Evolutionary conservation across 2,797 vertebrate species (phyloP).

Genomic region (Peromyscus nudipes): DNA sequence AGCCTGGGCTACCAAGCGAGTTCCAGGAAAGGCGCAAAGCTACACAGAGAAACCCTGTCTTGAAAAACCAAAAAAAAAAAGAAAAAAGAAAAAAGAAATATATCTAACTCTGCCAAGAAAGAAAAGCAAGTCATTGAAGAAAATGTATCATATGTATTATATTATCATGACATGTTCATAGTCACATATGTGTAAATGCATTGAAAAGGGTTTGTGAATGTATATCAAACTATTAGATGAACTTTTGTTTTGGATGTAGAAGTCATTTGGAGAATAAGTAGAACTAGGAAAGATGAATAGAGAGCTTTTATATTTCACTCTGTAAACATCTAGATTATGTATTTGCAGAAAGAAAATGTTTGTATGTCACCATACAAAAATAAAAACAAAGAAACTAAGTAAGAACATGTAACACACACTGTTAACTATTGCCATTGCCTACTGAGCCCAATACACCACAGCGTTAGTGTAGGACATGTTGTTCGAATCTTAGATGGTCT

Average conservation of each 20-base stretch:
- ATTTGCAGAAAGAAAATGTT: not conserved
- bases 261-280: not conserved
- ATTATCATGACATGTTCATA: not conserved
- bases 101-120: not conserved
- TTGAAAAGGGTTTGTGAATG: not conserved
- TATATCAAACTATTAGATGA: not conserved
- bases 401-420: not conserved
- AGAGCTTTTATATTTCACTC: not conserved
- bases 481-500: too few species aligned
- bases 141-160: not conserved
- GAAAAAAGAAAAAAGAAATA: too few species aligned
- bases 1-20: too few species aligned
- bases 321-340: not conserved
- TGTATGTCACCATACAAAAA: not conserved
- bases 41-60: too few species aligned
- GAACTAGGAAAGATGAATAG: not conserved
- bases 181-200: not conserved
- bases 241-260: not conserved
- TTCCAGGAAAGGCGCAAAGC: too few species aligned
- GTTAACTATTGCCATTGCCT: not conserved
- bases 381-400: conserved; percentile 35
- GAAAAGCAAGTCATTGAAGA: not conserved
- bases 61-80: too few species aligned
- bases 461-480: not conserved
- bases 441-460: not conserved